phyloP scores from a whole-genome alignment of 2,797 vertebrate species.

The Acipenser oxyrinchus region DNA sequence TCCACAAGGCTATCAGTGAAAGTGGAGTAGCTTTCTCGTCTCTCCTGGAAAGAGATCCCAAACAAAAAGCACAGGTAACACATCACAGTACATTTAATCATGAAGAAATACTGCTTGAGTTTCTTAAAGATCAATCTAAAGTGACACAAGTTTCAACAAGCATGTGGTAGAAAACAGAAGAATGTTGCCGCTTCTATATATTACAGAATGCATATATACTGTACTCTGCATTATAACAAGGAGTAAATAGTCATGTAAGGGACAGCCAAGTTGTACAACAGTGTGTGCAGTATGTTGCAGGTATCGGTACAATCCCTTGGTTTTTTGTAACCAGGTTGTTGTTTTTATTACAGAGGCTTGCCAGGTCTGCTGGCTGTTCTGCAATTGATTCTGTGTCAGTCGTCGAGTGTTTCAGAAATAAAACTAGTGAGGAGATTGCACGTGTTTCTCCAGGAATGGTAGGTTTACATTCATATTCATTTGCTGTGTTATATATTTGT shows the following conservation, averaged over 20 bases:
- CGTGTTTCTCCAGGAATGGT: neutral
- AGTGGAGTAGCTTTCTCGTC: constrained; percentile 29
- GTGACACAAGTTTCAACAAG: no score
- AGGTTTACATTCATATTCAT: neutral
- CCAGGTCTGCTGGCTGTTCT: constrained; percentile 30
- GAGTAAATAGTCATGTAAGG: no score
- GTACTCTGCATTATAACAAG: no score
- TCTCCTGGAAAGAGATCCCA: neutral
- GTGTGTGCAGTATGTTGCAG: no score
- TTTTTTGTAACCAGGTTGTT: neutral
- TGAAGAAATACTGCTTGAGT: neutral
- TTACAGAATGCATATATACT: neutral
- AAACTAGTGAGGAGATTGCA: constrained; percentile 34
- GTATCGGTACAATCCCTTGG: no score
- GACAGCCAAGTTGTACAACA: no score
- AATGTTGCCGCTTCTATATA: neutral
- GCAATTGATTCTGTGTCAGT: constrained; percentile 29
- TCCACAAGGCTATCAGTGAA: constrained; percentile 41
- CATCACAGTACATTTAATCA: neutral
- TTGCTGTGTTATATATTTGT: neutral
- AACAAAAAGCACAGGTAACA: neutral
- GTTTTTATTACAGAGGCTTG: constrained; percentile 29
- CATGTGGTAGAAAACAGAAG: no score
- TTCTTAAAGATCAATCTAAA: no score
- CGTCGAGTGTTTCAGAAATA: constrained; percentile 34